phyloP scores from a whole-genome alignment of 2,113 vertebrate genomes.

The Dromaius novaehollandiae region DNA sequence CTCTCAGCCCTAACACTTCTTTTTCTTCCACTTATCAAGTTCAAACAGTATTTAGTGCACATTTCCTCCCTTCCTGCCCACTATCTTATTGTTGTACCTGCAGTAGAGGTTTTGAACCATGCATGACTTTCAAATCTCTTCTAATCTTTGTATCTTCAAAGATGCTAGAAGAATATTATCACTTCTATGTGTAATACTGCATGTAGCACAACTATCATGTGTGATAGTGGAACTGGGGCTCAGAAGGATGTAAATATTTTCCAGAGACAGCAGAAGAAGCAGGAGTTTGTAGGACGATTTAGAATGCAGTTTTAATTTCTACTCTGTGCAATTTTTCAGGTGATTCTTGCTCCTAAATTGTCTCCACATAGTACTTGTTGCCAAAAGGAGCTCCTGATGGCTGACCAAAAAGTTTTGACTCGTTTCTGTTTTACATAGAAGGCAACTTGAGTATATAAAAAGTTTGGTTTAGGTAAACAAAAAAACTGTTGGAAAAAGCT shows the following conservation, averaged over 20 bases:
- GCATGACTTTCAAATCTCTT: not conserved
- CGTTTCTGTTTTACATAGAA: not conserved
- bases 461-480: not conserved
- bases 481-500: not conserved
- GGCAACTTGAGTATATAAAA: not conserved
- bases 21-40: not conserved
- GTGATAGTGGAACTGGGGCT: not conserved
- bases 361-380: not conserved
- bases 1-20: not conserved
- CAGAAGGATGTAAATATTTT: not conserved
- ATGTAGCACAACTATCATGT: fast-evolving
- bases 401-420: not conserved
- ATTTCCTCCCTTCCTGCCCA: not conserved
- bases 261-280: not conserved
- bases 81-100: not conserved
- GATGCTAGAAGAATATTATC: not conserved
- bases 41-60: not conserved
- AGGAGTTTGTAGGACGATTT: not conserved
- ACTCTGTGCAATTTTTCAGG: not conserved
- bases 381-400: not conserved
- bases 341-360: not conserved
- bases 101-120: not conserved
- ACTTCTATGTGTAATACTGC: not conserved
- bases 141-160: not conserved
- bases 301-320: not conserved